Conservation (phyloP, 2,888 invertebrate species). For the Macrophya alboannulata region DNA sequence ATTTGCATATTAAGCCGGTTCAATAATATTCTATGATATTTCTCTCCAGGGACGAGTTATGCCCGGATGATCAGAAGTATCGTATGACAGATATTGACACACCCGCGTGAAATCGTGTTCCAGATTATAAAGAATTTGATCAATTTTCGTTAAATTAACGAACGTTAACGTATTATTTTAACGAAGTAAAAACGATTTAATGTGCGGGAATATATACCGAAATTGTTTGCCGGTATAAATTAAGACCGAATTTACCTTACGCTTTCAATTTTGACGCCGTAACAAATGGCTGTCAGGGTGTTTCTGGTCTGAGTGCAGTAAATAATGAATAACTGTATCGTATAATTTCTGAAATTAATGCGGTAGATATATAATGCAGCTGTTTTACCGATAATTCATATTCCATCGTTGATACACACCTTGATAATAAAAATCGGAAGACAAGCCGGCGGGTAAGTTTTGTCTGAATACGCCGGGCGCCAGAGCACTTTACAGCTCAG, state of each 20-base stretch:
- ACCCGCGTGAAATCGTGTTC: background rate
- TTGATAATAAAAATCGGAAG: slow-evolving; percentile 63
- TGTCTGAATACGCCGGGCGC: slow-evolving; percentile 57
- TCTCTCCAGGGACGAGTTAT: slow-evolving; percentile 60
- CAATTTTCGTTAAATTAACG: background rate
- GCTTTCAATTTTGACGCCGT: background rate
- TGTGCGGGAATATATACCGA: background rate
- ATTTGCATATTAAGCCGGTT: slow-evolving; percentile 61
- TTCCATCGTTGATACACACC: slow-evolving; percentile 62
- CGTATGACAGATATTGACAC: slow-evolving; percentile 53
- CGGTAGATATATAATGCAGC: slow-evolving; percentile 66
- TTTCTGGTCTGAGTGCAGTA: slow-evolving; percentile 54
- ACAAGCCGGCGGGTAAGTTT: slow-evolving; percentile 60
- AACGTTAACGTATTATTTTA: background rate
- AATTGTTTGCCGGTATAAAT: background rate
- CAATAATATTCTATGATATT: slow-evolving; percentile 63
- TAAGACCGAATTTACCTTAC: background rate
- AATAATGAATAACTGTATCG: slow-evolving; percentile 73
- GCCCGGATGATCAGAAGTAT: slow-evolving; percentile 60
- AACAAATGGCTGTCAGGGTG: slow-evolving; percentile 1
- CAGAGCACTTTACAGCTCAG: slow-evolving; percentile 27
- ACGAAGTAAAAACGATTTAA: background rate
- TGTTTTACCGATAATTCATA: slow-evolving; percentile 70
- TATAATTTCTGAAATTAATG: slow-evolving; percentile 75
- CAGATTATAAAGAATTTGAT: slow-evolving; percentile 12